Evolutionary conservation across 2,888 invertebrate species (phyloP), one percentile per base, ranked within the genome.

Genomic region (Eremobia ochroleuca): DNA sequence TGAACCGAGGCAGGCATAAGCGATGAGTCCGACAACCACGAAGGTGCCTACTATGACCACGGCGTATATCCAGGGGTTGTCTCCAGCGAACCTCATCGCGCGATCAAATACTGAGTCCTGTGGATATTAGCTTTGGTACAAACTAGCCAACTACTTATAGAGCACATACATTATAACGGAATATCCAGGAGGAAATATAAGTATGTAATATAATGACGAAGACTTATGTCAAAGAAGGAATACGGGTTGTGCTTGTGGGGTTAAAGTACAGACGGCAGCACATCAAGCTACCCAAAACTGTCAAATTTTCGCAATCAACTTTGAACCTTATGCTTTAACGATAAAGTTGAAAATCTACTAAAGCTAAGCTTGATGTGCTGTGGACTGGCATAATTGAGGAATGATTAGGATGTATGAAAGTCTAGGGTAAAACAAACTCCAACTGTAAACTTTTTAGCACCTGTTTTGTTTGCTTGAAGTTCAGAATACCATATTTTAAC

Each of bases 1-100:
- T 80, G 58, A 80, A 2, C 97, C 97, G 96, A 98, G 99, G 97
- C 98, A 99, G 93, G 98, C 97, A 95, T 98, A 99, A 90, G 98
- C 97, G 92, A 98, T 93, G 90, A 98, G 96, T 73, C 98, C 98
- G 91, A 99, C 97, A 69, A 99, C 98, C 78, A 99, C 95, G 91
- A 98, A 98, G 91, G 98, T 95, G 78, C 98, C 97, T 87, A 99
- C 95, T 91, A 99, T 97, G 96, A 98, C 98, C 73, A 99, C 98
- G 68, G 98, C 98, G 98, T 99, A 99, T 91, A 99, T 97, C 98
- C 99, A 99, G 49, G 99, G 99, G 93, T 98, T 98, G 84, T 98
- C 98, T 89, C 98, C 98, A 82, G 98, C 98, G 92, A 98, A 98
- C 92, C 97, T 97, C 91, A 98, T 97, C 90, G 98, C 95, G 90